These are phyloP conservation scores for Psittacula cyanocephala DNA, from an alignment of 2,113 vertebrate genomes.

Conservation along the genomic window DNA sequence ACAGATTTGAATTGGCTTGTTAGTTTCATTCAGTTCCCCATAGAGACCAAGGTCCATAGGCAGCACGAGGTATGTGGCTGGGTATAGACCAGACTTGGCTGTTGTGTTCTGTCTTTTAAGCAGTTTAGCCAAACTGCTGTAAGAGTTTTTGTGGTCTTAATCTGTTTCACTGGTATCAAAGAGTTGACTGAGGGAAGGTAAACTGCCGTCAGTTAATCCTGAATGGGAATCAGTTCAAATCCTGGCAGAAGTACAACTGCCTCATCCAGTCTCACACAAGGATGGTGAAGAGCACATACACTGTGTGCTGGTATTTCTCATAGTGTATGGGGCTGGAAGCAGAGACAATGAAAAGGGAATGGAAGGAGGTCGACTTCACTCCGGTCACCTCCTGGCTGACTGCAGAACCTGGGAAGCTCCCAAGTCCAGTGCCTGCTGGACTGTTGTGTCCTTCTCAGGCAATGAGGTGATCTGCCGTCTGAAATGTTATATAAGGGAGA, in stretches of 20 bases:
- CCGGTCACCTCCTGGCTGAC: neutral
- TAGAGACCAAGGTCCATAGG: neutral
- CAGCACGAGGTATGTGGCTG: neutral
- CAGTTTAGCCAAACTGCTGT: neutral
- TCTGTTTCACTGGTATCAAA: neutral
- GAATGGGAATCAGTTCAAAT: neutral
- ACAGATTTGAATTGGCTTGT: neutral
- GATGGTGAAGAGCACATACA: fast-evolving
- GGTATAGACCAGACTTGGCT: neutral
- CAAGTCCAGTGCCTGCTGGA: neutral
- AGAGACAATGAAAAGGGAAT: neutral
- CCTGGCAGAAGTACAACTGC: neutral
- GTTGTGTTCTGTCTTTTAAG: neutral
- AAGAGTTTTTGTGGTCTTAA: neutral
- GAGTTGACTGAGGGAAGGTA: neutral
- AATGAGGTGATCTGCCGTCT: neutral
- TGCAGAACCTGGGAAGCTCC: neutral
- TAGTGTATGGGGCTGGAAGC: neutral
- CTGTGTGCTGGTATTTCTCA: neutral
- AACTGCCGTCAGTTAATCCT: neutral
- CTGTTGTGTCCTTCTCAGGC: neutral
- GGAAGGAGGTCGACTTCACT: neutral
- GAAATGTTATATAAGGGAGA: neutral
- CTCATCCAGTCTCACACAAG: neutral
- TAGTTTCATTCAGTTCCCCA: neutral